Conservation (phyloP, 2,888 invertebrate species). For the Drosophila emarginata region DNA sequence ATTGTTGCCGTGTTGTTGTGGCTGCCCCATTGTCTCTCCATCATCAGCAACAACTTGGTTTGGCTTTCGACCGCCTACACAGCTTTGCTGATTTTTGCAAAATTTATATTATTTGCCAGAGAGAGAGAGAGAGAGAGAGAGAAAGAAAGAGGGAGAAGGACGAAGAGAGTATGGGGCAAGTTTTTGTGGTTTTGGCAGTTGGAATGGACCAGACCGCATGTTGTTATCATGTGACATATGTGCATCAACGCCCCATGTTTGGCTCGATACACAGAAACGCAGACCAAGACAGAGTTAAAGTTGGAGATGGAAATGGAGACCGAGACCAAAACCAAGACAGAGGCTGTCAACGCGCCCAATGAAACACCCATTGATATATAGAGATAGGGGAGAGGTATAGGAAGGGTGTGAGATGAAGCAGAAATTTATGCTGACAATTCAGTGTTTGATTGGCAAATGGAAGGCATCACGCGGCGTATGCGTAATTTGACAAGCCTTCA, state of each 20-base stretch:
- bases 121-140: background rate
- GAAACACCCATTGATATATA: conserved; percentile 40
- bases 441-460: conserved; percentile 74
- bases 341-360: conserved; percentile 47
- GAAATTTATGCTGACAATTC: conserved; percentile 71
- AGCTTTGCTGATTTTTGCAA: conserved; percentile 75
- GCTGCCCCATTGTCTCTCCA: conserved; percentile 39
- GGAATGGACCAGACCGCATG: conserved; percentile 60
- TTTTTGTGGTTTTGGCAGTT: conserved; percentile 36
- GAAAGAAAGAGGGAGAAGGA: background rate
- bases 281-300: background rate
- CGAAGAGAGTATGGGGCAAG: conserved; percentile 40
- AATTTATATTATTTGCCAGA: conserved; percentile 67
- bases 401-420: background rate
- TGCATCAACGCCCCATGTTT: conserved; percentile 79
- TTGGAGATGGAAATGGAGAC: background rate
- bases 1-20: conserved; percentile 4
- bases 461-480: conserved; percentile 64
- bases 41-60: conserved; percentile 7
- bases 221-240: conserved; percentile 80
- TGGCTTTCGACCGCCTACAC: conserved; percentile 67
- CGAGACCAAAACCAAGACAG: conserved; percentile 10
- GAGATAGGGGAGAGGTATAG: background rate
- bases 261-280: conserved; percentile 21
- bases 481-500: conserved; percentile 72